Evolutionary conservation across 2,888 invertebrate species (phyloP), one percentile per base, ranked within the genome.

Genomic region (Hirtodrosophila duncani): DNA sequence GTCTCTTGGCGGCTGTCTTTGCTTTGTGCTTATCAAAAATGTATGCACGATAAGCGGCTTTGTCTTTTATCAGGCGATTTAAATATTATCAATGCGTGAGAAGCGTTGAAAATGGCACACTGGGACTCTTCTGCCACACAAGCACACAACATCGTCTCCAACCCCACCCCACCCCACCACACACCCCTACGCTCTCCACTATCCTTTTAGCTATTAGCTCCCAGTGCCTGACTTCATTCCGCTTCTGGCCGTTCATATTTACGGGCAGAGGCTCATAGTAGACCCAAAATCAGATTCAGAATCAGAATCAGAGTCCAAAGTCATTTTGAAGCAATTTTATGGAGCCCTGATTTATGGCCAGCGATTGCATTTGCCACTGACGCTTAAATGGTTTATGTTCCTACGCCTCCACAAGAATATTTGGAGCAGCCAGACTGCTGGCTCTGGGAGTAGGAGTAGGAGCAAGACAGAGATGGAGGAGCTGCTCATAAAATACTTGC

Each of bases 311-410:
- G 9, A 10, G 45, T 11, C 3, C 3, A 36, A 4, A 10, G 17
- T 4, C 38, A 51, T 38, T 38, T 27, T 9, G 38, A 30, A 36
- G 38, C 50, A n/a, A 49, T 67, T 70, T 67, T 67, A 75, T 70
- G 55, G 67, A 37, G 27, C 53, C 17, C 64, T 71, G 69, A 69
- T 69, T 69, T 69, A 69, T 69, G 67, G 63, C 21, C 60, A 48
- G 48, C 67, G 71, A 71, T 70, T 75, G 75, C 75, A 60, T 49
- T 74, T n/a, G n/a, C 42, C 50, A 52, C 48, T 62, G 66, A 67
- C 70, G 49, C 42, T 64, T 67, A 71, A 56, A 66, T 69, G 66
- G 41, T 60, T 63, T 64, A 67, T 68, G 56, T 30, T 30, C 24
- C 38, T 23, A 10, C 37, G 39, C 21, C 20, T 10, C 17, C 9